These are phyloP conservation scores for Zapornia atra DNA, from an alignment of 2,113 vertebrate species.

Conservation along the genomic window DNA sequence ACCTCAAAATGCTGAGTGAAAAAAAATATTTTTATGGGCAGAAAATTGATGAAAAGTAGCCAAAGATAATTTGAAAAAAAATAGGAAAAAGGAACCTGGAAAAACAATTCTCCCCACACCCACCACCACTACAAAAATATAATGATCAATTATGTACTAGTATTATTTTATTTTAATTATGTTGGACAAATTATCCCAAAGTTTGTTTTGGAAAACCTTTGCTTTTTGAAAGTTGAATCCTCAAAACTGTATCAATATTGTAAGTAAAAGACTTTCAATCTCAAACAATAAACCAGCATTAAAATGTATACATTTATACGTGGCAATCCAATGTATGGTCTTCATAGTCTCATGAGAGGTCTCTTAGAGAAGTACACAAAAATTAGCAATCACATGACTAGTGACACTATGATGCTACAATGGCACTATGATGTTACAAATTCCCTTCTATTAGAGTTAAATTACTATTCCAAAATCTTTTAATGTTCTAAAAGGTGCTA, in stretches of 20 bases:
- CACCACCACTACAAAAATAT: background rate
- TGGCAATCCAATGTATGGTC: background rate
- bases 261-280: background rate
- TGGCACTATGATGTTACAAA: background rate
- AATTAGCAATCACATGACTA: background rate
- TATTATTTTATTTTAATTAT: background rate
- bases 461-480: background rate
- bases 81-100: background rate
- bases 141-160: background rate
- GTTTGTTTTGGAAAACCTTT: background rate
- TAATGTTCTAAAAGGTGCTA: background rate
- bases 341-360: constrained; percentile 44
- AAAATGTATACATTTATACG: background rate
- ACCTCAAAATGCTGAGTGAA: background rate
- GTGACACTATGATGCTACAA: no score
- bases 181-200: background rate
- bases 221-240: background rate
- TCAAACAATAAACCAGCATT: background rate
- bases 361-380: background rate
- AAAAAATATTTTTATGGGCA: background rate
- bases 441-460: background rate
- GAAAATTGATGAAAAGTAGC: background rate
- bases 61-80: background rate
- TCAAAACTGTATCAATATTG: background rate
- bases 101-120: background rate